Conservation (phyloP, 64 coral and sea anemone species). For the Astreopora myriophthalma region DNA sequence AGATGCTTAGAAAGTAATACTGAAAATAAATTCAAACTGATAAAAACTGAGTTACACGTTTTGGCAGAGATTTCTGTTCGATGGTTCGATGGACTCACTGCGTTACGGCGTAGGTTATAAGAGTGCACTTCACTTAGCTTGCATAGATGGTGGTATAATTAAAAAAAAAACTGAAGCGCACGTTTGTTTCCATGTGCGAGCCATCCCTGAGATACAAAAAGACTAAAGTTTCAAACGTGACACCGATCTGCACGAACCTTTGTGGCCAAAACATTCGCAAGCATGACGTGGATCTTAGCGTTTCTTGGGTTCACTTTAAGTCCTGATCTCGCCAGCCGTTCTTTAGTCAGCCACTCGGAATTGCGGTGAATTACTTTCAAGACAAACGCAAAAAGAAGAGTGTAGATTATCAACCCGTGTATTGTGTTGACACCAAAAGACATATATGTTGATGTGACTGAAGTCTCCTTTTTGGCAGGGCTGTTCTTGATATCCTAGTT, state of each 20-base stretch:
- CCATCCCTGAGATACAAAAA: too few relatives aligned
- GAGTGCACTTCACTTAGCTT: too few relatives aligned
- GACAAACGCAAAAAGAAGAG: constrained; percentile 39
- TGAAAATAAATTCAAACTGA: too few relatives aligned
- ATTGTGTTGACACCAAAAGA: not conserved
- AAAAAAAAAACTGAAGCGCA: too few relatives aligned
- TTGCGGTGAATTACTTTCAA: constrained; percentile 76
- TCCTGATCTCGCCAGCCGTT: constrained; percentile 69
- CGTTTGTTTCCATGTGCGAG: too few relatives aligned
- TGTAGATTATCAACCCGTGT: constrained; percentile 7
- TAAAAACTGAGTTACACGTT: too few relatives aligned
- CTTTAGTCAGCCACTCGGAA: constrained; percentile 62
- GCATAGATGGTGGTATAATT: too few relatives aligned
- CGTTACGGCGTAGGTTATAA: too few relatives aligned
- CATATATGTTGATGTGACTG: not conserved
- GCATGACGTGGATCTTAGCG: constrained; percentile 86
- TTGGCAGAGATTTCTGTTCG: too few relatives aligned
- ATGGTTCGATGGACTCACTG: too few relatives aligned
- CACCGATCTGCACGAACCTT: constrained; percentile 36
- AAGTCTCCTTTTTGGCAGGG: not conserved
- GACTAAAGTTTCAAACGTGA: not conserved
- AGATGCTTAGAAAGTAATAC: too few relatives aligned
- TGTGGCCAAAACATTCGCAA: constrained; percentile 75
- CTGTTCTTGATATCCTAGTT: not conserved
- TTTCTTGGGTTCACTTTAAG: constrained; percentile 79